Evolutionary conservation across 2,113 vertebrate genomes (phyloP).

Genomic region (Notiomystis cincta): DNA sequence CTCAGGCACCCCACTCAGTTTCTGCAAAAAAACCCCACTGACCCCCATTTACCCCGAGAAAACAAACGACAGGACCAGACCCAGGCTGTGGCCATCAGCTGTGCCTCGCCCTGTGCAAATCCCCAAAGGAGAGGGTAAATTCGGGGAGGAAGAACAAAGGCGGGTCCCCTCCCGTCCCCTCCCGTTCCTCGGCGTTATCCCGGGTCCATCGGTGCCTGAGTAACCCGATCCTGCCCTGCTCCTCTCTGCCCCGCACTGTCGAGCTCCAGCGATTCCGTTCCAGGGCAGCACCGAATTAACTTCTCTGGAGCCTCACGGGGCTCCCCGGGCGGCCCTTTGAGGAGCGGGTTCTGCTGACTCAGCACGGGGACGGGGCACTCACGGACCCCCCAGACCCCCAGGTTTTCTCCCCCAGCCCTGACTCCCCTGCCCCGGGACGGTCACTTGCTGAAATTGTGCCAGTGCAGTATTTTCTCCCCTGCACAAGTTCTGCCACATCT

Average conservation of each 20-base stretch:
- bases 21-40: not conserved
- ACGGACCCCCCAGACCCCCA: not conserved
- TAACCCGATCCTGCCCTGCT: not conserved
- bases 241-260: not conserved
- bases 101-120: not conserved
- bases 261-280: not conserved
- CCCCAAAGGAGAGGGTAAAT: not conserved
- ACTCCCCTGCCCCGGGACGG: accelerated
- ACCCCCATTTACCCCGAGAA: too few species aligned
- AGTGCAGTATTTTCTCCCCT: not conserved
- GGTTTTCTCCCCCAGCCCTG: not conserved
- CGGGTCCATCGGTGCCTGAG: accelerated
- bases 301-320: not conserved
- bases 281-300: not conserved
- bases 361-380: accelerated
- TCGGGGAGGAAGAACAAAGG: not conserved
- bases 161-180: not conserved
- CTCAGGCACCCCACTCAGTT: accelerated
- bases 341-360: not conserved
- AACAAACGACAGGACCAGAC: not conserved
- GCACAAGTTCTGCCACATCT: not conserved
- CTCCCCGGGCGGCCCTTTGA: not conserved
- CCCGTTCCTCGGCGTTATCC: not conserved
- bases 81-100: not conserved
- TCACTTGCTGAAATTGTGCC: not conserved